Base-by-base conservation (phyloP, 1,140 invertebrate species). In the Eufriesea mexicana region DNA sequence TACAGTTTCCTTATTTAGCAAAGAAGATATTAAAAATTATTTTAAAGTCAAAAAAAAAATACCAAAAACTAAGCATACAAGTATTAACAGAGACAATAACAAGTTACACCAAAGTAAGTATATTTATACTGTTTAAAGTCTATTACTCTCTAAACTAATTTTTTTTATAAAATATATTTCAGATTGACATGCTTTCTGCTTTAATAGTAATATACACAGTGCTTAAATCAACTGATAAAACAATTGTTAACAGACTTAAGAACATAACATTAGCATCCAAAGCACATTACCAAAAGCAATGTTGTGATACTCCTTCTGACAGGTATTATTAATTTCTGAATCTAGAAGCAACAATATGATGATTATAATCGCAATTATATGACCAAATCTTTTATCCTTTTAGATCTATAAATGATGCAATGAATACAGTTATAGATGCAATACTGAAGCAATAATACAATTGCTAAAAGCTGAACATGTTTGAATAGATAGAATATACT, bases 161-260 rank as follows among this genome's bases (percentile, higher is more conserved):
- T 18, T n/a, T n/a, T 72, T 5, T 25, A 42, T 42, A 8, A 42
- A 66, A 67, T 81, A 42, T 42, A 54, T 79, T 90, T 83, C 68
- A 91, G 90, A 83, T 90, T 35, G 86, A 90, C 45, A 84, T 82
- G 71, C 66, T 91, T 51, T 90, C 89, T 0, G 67, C 77, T 0
- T 51, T 90, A 62, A 12, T 90, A 42, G 86, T 91, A 57, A 76
- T 90, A n/a, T 23, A 85, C 28, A 68, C 66, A 25, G 79, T 88
- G 42, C 68, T 76, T 75, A 66, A 64, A 72, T 71, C 59, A 42
- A 16, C 42, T 49, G 57, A 81, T 68, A 75, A 81, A 66, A 66
- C 42, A 47, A 20, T 68, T 8, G 54, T 20, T n/a, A 80, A 73
- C 12, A 72, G 25, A 54, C 51, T 84, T 61, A 73, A 62, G 49